phyloP scores from a whole-genome alignment of 2,113 vertebrate genomes.

The Leptobrachium leishanense region DNA sequence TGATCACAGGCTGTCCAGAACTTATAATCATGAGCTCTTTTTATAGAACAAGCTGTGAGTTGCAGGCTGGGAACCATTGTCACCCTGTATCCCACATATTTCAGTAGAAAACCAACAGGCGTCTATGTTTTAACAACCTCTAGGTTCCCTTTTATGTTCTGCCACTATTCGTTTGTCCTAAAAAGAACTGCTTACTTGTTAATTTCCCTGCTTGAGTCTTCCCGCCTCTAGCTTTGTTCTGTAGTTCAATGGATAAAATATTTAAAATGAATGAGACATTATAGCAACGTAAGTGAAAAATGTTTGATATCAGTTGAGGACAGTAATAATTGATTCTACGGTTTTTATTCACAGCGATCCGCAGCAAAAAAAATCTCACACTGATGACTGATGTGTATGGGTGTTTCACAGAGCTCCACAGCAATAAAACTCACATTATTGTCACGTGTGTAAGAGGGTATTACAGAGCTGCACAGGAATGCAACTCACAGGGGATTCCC shows the following conservation, averaged over 20 bases:
- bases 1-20: constrained; percentile 25
- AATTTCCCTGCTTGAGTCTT: background rate
- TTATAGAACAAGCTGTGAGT: constrained; percentile 11
- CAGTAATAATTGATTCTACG: background rate
- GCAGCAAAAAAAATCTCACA: too few relatives aligned
- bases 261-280: background rate
- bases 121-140: background rate
- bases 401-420: too few relatives aligned
- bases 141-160: background rate
- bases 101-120: background rate
- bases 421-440: too few relatives aligned
- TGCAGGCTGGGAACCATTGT: background rate
- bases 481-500: too few relatives aligned
- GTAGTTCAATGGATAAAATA: background rate
- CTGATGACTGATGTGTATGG: too few relatives aligned
- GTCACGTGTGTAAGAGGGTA: too few relatives aligned
- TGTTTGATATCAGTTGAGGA: background rate
- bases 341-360: background rate
- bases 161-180: background rate
- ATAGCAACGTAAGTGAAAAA: background rate
- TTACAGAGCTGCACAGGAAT: too few relatives aligned
- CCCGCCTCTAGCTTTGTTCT: background rate
- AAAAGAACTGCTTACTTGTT: background rate
- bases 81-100: background rate
- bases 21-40: constrained; percentile 29